Percentiles rank a stretch among this genome's conserved stretches.
phyloP scores from a whole-genome alignment of 2,113 vertebrate species.

The Ariopsis seemanni region DNA sequence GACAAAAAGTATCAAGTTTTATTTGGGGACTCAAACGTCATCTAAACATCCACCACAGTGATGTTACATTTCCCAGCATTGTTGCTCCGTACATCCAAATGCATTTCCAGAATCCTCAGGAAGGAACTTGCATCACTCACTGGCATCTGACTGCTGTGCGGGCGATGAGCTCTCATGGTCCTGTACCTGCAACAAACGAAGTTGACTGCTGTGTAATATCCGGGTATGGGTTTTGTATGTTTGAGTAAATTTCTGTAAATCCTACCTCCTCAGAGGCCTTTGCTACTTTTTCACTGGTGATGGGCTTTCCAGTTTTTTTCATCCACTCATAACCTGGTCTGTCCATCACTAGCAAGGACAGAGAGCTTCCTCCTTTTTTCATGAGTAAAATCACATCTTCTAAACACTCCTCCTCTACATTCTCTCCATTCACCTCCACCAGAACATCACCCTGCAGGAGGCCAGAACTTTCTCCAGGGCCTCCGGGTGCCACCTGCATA shows the following conservation, averaged over 20 bases:
- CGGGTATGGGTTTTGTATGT: background rate
- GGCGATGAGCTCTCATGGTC: background rate
- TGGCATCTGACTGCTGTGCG: background rate
- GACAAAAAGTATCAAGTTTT: background rate
- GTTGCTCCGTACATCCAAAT: background rate
- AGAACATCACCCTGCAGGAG: conserved; percentile 71
- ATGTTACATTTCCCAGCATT: conserved; percentile 23
- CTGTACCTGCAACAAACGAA: conserved; percentile 39
- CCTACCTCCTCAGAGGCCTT: conserved; percentile 51
- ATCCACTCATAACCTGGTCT: conserved; percentile 43
- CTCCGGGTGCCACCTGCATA: conserved; percentile 69
- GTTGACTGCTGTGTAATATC: background rate
- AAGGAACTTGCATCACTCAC: background rate
- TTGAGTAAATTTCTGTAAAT: background rate
- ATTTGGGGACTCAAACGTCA: background rate
- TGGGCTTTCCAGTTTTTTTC: conserved; percentile 32
- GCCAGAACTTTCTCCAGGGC: conserved; percentile 70
- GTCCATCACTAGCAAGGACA: conserved; percentile 64
- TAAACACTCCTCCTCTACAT: conserved; percentile 67
- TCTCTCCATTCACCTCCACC: conserved; percentile 76
- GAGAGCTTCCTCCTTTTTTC: conserved; percentile 56
- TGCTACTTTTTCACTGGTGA: conserved; percentile 29
- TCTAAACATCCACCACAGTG: background rate
- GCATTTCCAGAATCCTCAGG: background rate
- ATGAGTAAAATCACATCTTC: conserved; percentile 68